Evolutionary conservation across 1,140 invertebrate genomes (phyloP).

Genomic region (Philotrypesis tridentata): DNA sequence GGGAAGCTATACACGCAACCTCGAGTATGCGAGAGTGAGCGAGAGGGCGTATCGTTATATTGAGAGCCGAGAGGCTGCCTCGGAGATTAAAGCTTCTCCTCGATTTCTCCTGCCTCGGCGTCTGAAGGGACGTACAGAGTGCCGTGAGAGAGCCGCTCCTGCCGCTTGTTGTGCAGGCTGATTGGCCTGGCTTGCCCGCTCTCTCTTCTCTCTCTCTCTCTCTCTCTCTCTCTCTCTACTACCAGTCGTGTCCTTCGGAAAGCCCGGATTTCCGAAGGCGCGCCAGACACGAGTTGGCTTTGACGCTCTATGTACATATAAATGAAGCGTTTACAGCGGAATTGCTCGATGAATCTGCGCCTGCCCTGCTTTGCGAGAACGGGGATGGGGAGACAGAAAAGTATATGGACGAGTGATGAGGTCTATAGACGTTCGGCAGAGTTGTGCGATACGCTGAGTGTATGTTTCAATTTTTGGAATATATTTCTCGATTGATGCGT

Average conservation of each 20-base stretch:
- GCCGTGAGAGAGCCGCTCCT: not conserved
- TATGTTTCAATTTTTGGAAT: too few species aligned
- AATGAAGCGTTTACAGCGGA: slow-evolving; percentile 7
- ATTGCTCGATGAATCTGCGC: not conserved
- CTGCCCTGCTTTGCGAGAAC: not conserved
- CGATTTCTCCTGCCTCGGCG: not conserved
- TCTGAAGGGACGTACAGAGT: not conserved
- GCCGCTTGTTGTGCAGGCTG: not conserved
- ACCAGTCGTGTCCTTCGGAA: not conserved
- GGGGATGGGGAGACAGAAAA: too few species aligned
- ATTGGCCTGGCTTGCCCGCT: not conserved
- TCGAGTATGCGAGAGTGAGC: not conserved
- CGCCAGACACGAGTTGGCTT: not conserved
- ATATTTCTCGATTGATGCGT: too few species aligned
- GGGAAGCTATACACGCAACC: not conserved
- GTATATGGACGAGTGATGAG: too few species aligned
- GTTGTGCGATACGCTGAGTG: too few species aligned
- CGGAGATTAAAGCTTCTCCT: slow-evolving; percentile 38
- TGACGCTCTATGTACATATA: not conserved
- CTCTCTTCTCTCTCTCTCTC: not conserved
- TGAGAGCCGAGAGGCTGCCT: slow-evolving; percentile 23
- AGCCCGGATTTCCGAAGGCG: not conserved
- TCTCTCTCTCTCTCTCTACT: too few species aligned
- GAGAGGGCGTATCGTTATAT: slow-evolving; percentile 34
- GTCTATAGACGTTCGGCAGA: too few species aligned